Base-by-base conservation (phyloP, 1,140 invertebrate species). In the Saccostrea glomerata region DNA sequence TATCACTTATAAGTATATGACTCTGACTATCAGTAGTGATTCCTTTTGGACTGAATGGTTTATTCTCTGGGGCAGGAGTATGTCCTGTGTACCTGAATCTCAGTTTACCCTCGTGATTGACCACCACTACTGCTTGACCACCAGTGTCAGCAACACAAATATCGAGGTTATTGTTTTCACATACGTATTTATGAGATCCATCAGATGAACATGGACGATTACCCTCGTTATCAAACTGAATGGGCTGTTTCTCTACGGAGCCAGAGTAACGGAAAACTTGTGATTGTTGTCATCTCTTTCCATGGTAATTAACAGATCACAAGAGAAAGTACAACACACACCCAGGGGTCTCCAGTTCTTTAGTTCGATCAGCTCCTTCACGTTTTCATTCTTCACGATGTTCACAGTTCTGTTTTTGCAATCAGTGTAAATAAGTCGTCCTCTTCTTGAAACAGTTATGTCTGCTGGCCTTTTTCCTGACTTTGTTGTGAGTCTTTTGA, bases 201-300 rank as follows among this genome's bases (percentile, higher is more conserved):
- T 23, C 9, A 47, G 47, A 63, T 17, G 58, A 20, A n/a, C n/a
- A 63, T 2, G n/a, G n/a, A 63, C 15, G 13, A 12, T 12, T 30
- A 13, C 25, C 15, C 5, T 13, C 9, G 11, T 13, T 25, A 77
- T 77, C 70, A 77, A 77, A 25, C 11, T 77, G 70, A 36, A 77
- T 30, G 70, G 30, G 5, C 15, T 77, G 70, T 36, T 77, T 77
- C 25, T 77, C 70, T 15, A 3, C 25, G 11, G 70, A 30, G 23
- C 70, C 70, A 77, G 70, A 30, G 25, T 77, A 77, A 11, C 70
- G 70, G 12, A 77, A 25, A 36, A 77, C 70, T 77, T 36, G 30
- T 25, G 70, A 25, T 30, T 77, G 13, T 63, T 20, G 15, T 36
- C 25, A 30, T 77, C 23, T 36, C 30, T 25, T 25, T 25, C 13